Percentiles rank a stretch among this genome's conserved stretches.
Evolutionary conservation across 2,888 invertebrate species (phyloP).

Genomic region (Xylota segnis): DNA sequence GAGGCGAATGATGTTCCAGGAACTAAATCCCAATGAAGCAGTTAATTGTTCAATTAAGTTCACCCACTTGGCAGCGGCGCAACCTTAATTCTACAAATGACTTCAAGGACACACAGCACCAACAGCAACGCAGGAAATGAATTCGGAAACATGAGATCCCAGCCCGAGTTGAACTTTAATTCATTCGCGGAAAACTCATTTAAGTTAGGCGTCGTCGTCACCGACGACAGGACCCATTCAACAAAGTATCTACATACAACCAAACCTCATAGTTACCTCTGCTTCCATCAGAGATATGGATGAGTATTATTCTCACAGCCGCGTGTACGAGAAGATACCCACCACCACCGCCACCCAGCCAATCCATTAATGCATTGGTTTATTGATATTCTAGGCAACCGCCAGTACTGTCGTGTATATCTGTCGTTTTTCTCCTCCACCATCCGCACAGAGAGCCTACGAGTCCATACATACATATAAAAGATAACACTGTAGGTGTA

Average conservation of each 20-base stretch:
- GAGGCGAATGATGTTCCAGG: no score
- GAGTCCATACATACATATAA: no score
- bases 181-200: slow-evolving; percentile 7
- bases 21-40: no score
- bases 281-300: background rate
- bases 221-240: background rate
- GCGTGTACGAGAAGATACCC: background rate
- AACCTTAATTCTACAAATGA: no score
- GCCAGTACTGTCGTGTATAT: background rate
- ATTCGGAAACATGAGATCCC: background rate
- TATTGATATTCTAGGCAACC: slow-evolving; percentile 1
- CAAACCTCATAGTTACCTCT: background rate
- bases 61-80: no score
- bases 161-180: background rate
- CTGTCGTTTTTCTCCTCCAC: background rate
- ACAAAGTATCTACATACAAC: background rate
- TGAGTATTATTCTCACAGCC: background rate
- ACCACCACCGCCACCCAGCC: no score
- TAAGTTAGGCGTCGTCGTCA: background rate
- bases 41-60: no score
- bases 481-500: background rate
- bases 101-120: background rate
- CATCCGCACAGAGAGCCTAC: background rate
- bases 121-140: background rate
- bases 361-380: slow-evolving; percentile 4